phyloP scores from a whole-genome alignment of 2,797 vertebrate genomes.

The Loris lydekkerianus region DNA sequence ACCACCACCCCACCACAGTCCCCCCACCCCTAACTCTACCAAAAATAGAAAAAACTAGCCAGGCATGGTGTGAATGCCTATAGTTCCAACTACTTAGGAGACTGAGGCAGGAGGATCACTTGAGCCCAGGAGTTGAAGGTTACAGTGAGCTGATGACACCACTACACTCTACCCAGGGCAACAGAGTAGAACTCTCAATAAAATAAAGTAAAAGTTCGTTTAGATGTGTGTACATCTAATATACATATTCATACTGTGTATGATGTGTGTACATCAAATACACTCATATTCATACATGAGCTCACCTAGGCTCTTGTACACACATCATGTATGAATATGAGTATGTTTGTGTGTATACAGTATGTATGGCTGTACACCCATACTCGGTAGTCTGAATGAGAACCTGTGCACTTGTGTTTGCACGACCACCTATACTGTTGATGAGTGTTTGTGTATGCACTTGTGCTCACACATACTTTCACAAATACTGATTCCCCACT shows the following conservation, averaged over 20 bases:
- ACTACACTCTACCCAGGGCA: neutral
- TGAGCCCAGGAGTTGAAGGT: neutral
- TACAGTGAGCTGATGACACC: neutral
- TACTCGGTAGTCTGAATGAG: neutral
- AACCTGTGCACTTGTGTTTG: constrained; percentile 6
- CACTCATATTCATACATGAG: no score
- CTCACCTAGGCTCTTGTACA: no score
- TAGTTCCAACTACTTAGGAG: neutral
- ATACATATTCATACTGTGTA: neutral
- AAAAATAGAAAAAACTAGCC: neutral
- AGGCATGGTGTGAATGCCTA: neutral
- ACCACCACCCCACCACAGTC: no score
- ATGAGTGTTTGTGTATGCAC: neutral
- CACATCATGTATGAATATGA: neutral
- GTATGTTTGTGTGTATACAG: neutral
- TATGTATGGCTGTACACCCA: neutral
- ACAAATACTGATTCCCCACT: neutral
- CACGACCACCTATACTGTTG: neutral
- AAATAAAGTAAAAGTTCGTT: neutral
- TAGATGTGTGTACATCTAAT: neutral
- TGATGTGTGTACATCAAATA: neutral
- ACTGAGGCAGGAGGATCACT: neutral
- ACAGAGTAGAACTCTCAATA: neutral
- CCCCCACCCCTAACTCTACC: neutral
- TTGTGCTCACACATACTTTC: neutral